These are phyloP conservation scores for Pseudochaenichthys georgianus DNA, from an alignment of 2,797 vertebrate genomes.

Conservation along the genomic window DNA sequence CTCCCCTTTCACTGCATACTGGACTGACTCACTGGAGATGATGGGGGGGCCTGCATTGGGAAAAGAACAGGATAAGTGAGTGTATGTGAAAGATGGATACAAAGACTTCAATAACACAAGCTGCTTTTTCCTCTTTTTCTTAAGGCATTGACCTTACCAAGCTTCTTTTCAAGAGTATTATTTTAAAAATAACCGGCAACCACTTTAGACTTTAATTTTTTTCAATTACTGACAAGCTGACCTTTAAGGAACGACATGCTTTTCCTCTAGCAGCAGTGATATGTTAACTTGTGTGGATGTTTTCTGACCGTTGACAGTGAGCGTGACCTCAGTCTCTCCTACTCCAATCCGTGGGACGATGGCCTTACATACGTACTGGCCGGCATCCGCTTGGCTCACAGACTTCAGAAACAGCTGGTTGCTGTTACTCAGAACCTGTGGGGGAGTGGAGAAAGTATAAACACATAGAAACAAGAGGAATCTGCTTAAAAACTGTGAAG, in stretches of 20 bases:
- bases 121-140: not conserved
- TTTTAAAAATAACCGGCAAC: conserved; percentile 34
- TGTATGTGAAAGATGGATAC: not conserved
- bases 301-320: conserved; percentile 90
- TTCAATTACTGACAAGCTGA: conserved; percentile 36
- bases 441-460: not conserved
- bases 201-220: conserved; percentile 16
- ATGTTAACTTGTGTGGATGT: conserved; percentile 26
- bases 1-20: conserved; percentile 91
- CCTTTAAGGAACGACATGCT: conserved; percentile 31
- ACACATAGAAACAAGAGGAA: conserved; percentile 48
- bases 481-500: conserved; percentile 22
- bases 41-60: conserved; percentile 90
- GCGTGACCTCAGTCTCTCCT: conserved; percentile 91
- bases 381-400: conserved; percentile 91
- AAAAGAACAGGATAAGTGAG: conserved; percentile 11
- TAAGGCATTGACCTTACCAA: conserved; percentile 2
- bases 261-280: conserved; percentile 19
- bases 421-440: conserved; percentile 94
- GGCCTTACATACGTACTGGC: conserved; percentile 93
- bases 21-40: conserved; percentile 93
- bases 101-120: not conserved
- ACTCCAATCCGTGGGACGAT: conserved; percentile 94
- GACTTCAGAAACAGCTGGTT: conserved; percentile 91
- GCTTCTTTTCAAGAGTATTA: not conserved